Percentiles rank a stretch among this genome's conserved stretches.
Evolutionary conservation across 2,113 vertebrate genomes (phyloP).

Genomic region (Pyrgilauda ruficollis): DNA sequence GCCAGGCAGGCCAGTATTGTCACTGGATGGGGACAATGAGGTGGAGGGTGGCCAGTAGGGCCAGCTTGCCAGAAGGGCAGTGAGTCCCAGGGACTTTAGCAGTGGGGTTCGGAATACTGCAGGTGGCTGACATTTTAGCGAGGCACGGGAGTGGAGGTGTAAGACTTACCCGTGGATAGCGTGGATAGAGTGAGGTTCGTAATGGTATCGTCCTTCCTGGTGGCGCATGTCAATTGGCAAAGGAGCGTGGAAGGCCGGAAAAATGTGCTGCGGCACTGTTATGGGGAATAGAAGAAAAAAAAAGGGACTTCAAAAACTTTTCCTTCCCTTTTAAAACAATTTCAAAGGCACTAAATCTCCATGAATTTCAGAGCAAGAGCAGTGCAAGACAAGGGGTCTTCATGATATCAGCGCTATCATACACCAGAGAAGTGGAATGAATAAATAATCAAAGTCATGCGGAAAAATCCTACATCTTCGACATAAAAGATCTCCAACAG

Average conservation of each 20-base stretch:
- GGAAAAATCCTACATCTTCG: conserved; percentile 89
- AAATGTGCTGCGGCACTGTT: conserved; percentile 88
- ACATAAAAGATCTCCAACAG: conserved; percentile 94
- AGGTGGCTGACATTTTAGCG: background rate
- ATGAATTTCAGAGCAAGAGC: conserved; percentile 83
- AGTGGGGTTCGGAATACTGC: rapidly evolving
- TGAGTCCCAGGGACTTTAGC: background rate
- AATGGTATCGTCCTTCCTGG: conserved; percentile 97
- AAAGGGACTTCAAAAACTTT: conserved; percentile 76
- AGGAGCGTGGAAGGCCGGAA: conserved; percentile 92
- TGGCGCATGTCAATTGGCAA: conserved; percentile 96
- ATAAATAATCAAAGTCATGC: conserved; percentile 96
- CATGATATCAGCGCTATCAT: conserved; percentile 83
- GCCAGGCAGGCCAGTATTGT: background rate
- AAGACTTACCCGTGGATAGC: conserved; percentile 90
- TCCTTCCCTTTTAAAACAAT: conserved; percentile 73
- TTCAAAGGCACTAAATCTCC: conserved; percentile 83
- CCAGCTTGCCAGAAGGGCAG: background rate
- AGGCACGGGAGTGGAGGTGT: background rate
- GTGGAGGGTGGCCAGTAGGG: background rate
- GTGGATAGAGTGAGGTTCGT: conserved; percentile 92
- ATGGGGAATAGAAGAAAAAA: conserved; percentile 63
- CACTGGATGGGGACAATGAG: background rate
- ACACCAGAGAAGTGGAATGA: conserved; percentile 86
- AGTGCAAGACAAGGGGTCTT: conserved; percentile 77